A percentile compares a stretch with the other conserved stretches of the same genome.
phyloP scores from a whole-genome alignment of 2,797 vertebrate genomes.

The Spinus olivaceus region DNA sequence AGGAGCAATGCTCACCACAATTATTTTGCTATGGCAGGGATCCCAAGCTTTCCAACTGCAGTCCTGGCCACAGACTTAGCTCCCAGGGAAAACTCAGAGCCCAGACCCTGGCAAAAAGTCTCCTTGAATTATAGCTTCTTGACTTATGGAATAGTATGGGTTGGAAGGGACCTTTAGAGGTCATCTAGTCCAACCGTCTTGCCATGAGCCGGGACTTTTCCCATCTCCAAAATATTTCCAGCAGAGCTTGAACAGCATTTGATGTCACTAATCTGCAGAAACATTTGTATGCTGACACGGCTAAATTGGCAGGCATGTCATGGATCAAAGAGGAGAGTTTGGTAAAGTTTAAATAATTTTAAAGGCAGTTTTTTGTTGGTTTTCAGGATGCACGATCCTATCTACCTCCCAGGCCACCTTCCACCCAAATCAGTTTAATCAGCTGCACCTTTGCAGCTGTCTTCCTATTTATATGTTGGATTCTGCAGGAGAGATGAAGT shows the following conservation, averaged over 20 bases:
- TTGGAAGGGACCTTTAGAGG: background rate
- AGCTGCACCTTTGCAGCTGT: background rate
- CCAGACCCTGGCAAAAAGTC: background rate
- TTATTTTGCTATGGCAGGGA: rapidly evolving
- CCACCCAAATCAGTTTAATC: background rate
- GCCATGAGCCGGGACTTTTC: background rate
- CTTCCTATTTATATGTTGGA: background rate
- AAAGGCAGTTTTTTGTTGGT: background rate
- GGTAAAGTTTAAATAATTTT: background rate
- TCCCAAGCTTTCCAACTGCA: background rate
- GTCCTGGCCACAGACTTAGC: background rate
- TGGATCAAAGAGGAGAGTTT: background rate
- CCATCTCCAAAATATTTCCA: background rate
- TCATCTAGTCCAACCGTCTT: background rate
- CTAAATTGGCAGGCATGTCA: background rate
- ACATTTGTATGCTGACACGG: background rate
- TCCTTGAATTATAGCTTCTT: background rate
- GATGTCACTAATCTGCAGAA: background rate
- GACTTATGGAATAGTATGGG: background rate
- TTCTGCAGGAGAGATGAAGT: background rate
- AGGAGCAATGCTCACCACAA: background rate
- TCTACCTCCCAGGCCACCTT: background rate
- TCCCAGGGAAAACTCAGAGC: background rate
- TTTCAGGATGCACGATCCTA: background rate
- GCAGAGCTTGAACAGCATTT: background rate